Evolutionary conservation across 2,797 vertebrate species (phyloP), one percentile per base, ranked within the genome.

Genomic region (Enoplosus armatus): DNA sequence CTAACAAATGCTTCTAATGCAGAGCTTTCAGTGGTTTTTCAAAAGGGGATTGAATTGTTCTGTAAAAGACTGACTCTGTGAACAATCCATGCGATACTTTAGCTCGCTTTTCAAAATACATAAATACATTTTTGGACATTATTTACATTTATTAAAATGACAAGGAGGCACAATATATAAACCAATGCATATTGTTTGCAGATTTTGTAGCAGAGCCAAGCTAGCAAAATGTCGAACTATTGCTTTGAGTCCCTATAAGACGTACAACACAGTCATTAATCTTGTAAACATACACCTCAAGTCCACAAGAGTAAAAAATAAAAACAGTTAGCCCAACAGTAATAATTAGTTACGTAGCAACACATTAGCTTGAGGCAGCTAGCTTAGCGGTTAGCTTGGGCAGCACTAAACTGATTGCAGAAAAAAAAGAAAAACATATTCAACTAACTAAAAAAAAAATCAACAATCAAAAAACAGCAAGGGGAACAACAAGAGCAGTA

Each of bases 1-100:
- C 65, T 88, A 83, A 87, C 85, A 63, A 47, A 69, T 45, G 77
- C 63, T 84, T 77, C 56, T 81, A 66, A 82, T 75, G 80, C 75
- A 61, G 66, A 82, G 65, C 67, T 54, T 62, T 66, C 54, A 61
- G 33, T 22, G 0, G 67, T 62, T 87, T 79, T 88, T 89, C 69
- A 72, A 74, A 86, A 56, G 7, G 74, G 86, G 86, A 33, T 70
- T 59, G 51, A 83, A 76, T 14, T 27, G 15, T 27, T 70, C 22
- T 7, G 29, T 48, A 47, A 35, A 47, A 50, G 4, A n/a, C 4
- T 0, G 16, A 35, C 14, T 39, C n/a, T 20, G 10, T 31, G 7
- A 59, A 39, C 11, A 37, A 26, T 56, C 18, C 7, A 60, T 1
- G 0, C 22, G 35, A 54, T n/a, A 27, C 22, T 2, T 24, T 5